These are phyloP conservation scores for Micoletzkya japonica DNA, from an alignment of 2,888 invertebrate species.

Conservation along the genomic window DNA sequence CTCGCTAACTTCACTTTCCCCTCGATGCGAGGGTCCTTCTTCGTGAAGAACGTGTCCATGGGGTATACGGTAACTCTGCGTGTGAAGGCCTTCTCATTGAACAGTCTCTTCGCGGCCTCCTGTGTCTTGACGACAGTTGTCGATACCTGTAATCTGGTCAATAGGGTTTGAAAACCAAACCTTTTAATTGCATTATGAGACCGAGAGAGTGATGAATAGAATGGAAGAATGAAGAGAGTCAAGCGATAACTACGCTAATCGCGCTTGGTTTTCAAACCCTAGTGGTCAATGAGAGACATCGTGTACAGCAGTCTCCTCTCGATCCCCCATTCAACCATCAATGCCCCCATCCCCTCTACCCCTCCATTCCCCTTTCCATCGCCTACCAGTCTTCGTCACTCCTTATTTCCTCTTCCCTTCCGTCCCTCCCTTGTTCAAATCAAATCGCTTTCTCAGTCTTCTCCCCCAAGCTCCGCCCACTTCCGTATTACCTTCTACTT, in stretches of 20 bases:
- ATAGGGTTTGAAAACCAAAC: too few species aligned
- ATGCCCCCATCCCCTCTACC: not conserved
- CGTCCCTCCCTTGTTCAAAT: constrained; percentile 18
- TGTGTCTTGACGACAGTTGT: constrained; percentile 3
- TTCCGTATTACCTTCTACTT: too few species aligned
- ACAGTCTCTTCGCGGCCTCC: not conserved
- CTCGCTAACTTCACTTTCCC: not conserved
- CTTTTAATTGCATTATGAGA: too few species aligned
- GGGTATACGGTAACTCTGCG: not conserved
- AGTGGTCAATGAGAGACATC: too few species aligned
- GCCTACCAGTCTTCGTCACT: not conserved
- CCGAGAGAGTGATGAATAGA: too few species aligned
- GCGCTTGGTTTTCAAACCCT: too few species aligned
- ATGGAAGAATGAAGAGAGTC: too few species aligned
- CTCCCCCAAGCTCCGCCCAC: too few species aligned
- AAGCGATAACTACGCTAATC: too few species aligned
- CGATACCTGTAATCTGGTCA: too few species aligned
- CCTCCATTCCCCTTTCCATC: constrained; percentile 1
- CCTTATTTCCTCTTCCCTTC: constrained; percentile 8
- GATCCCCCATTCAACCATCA: too few species aligned
- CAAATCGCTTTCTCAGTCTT: constrained; percentile 9
- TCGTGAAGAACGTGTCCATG: not conserved
- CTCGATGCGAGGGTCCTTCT: not conserved
- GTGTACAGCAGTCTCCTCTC: not conserved
- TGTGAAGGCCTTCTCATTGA: constrained; percentile 1